Evolutionary conservation across 2,888 invertebrate genomes (phyloP).

Genomic region (Lydus trimaculatus): DNA sequence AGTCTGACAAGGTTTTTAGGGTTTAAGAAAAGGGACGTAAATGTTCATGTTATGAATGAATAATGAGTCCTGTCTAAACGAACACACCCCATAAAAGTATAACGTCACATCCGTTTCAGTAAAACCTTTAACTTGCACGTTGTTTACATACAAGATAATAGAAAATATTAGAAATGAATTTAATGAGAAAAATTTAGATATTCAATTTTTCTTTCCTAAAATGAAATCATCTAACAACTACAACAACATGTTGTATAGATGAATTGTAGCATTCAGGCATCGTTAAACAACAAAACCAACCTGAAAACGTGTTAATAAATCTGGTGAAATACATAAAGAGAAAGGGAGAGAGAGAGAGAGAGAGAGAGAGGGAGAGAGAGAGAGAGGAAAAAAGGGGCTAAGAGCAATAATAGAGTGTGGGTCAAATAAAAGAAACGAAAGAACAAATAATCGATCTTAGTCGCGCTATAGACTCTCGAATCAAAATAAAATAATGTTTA

Average conservation of each 20-base stretch:
- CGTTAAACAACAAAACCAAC: background rate
- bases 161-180: conserved; percentile 18
- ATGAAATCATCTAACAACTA: background rate
- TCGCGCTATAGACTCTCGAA: too few relatives aligned
- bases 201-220: background rate
- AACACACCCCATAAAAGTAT: conserved; percentile 42
- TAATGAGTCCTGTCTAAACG: conserved; percentile 43
- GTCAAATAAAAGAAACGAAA: background rate
- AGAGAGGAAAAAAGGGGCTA: background rate
- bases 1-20: background rate
- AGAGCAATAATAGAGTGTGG: background rate
- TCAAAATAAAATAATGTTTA: too few relatives aligned
- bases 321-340: background rate
- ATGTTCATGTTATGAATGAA: conserved; percentile 45
- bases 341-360: too few relatives aligned
- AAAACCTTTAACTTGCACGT: conserved; percentile 25
- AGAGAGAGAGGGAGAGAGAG: background rate
- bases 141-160: conserved; percentile 34
- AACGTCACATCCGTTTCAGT: conserved; percentile 42
- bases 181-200: background rate
- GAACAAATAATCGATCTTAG: too few relatives aligned
- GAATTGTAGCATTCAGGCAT: background rate
- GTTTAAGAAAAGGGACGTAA: conserved; percentile 1
- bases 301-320: background rate
- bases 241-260: background rate